Evolutionary conservation across 2,113 vertebrate genomes (phyloP), one percentile per base, ranked within the genome.

Genomic region (Chloropsis hardwickii): DNA sequence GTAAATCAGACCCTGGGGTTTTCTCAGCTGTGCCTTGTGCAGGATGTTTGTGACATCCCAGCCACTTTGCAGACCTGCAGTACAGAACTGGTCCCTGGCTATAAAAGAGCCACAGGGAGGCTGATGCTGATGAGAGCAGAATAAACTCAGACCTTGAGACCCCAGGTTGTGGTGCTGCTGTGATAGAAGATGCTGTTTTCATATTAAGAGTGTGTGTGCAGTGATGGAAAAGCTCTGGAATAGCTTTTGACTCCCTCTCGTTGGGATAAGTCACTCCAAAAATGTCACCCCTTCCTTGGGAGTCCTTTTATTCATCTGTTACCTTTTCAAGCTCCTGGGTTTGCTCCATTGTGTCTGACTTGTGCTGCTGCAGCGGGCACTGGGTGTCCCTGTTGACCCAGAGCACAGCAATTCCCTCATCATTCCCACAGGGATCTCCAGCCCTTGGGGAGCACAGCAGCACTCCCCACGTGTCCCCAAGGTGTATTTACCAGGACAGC

Each of bases 281-380:
- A 89, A 88, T 58, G 57, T 35, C 77, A 71, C 21, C 14, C 8
- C 24, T 92, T 89, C 57, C 86, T 54, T 29, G 47, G 60, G 73
- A 88, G 39, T 61, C 62, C 60, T 94, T 90, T 90, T 67, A 65
- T 95, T 86, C 83, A 39, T 70, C 74, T 71, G 40, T 53, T 81
- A 15, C n/a, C 83, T 86, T 86, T 85, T 80, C 77, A 7, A 11
- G 25, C 58, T 7, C 25, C 5, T 45, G 35, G 21, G 16, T 93
- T 95, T 58, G 47, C 58, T 54, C 79, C 39, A 2, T 28, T 40
- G 31, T 69, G 62, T 27, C 33, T 10, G 3, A 2, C 16, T 5
- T 33, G 80, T 50, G 44, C 86, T 67, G 86, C 91, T 72, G 51
- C 73, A 39, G 15, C 9, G 10, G 65, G 61, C 21, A 5, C 48